Evolutionary conservation across 2,797 vertebrate genomes (phyloP).

Genomic region (Leptatherina wallacei): DNA sequence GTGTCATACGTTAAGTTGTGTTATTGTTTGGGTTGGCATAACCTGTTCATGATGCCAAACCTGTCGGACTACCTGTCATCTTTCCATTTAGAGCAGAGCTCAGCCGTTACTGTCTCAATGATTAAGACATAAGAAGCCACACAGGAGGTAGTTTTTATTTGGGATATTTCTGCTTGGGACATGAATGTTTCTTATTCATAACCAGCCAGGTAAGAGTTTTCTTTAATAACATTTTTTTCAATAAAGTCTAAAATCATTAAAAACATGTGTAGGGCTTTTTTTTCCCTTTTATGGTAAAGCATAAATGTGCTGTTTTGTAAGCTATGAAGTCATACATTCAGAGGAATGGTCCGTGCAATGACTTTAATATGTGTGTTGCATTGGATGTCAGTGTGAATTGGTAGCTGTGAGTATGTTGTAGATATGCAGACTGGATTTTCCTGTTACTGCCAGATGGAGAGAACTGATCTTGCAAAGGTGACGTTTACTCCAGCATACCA

Average conservation of each 20-base stretch:
- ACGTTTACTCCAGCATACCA: conserved; percentile 25
- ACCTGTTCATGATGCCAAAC: conserved; percentile 63
- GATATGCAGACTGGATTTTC: conserved; percentile 31
- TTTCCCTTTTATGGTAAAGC: neutral
- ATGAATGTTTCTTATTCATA: conserved; percentile 2
- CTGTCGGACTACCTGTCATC: conserved; percentile 47
- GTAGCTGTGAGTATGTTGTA: conserved; percentile 27
- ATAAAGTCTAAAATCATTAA: neutral
- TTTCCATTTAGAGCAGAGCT: conserved; percentile 11
- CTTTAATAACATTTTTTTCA: neutral
- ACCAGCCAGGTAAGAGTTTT: conserved; percentile 4
- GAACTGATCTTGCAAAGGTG: conserved; percentile 23
- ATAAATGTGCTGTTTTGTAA: neutral
- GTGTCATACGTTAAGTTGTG: neutral
- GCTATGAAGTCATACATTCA: conserved; percentile 6
- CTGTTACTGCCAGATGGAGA: conserved; percentile 10
- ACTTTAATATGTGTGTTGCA: conserved; percentile 3
- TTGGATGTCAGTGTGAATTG: neutral
- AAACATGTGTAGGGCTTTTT: neutral
- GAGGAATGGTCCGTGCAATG: neutral
- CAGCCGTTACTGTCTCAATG: conserved; percentile 21
- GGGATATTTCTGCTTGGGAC: neutral
- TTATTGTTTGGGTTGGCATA: conserved; percentile 36
- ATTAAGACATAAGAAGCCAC: neutral
- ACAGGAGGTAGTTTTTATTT: neutral